Percentiles rank a stretch among this genome's conserved stretches.
These are phyloP conservation scores for Eupeodes latifasciatus DNA, from an alignment of 2,888 invertebrate species.

Conservation along the genomic window DNA sequence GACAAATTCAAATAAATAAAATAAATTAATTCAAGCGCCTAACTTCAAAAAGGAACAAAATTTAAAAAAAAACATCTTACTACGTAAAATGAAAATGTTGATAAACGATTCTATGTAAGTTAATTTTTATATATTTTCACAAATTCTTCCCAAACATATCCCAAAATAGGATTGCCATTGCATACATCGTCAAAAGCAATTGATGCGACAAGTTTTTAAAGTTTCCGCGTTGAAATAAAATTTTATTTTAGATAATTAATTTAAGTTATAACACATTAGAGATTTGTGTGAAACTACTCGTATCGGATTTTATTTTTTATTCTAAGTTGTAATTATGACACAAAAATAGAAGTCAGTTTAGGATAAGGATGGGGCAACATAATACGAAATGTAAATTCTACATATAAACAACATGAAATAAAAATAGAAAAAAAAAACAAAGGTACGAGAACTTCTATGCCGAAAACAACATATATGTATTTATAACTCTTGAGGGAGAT, in stretches of 20 bases:
- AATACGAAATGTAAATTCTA: neutral
- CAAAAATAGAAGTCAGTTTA: conserved; percentile 1
- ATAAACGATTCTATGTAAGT: neutral
- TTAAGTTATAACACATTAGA: conserved; percentile 14
- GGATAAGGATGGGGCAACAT: neutral
- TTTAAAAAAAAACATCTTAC: neutral
- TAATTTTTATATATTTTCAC: neutral
- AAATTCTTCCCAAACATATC: neutral
- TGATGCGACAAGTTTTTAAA: conserved; percentile 24
- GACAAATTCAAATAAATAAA: neutral
- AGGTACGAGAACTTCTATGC: neutral
- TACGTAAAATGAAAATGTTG: neutral
- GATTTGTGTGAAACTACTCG: neutral
- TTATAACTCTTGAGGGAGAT: too few species aligned
- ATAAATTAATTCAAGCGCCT: neutral
- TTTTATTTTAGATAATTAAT: conserved; percentile 15
- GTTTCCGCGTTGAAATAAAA: conserved; percentile 43
- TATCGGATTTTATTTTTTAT: neutral
- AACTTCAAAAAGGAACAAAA: neutral
- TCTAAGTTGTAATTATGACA: neutral
- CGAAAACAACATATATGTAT: too few species aligned
- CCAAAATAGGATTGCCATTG: conserved; percentile 40
- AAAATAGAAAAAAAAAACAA: neutral
- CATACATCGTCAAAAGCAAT: conserved; percentile 35
- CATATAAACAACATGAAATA: neutral